These are phyloP conservation scores for Rugalucina vietnamica DNA, from an alignment of 2,888 invertebrate genomes.

Conservation along the genomic window DNA sequence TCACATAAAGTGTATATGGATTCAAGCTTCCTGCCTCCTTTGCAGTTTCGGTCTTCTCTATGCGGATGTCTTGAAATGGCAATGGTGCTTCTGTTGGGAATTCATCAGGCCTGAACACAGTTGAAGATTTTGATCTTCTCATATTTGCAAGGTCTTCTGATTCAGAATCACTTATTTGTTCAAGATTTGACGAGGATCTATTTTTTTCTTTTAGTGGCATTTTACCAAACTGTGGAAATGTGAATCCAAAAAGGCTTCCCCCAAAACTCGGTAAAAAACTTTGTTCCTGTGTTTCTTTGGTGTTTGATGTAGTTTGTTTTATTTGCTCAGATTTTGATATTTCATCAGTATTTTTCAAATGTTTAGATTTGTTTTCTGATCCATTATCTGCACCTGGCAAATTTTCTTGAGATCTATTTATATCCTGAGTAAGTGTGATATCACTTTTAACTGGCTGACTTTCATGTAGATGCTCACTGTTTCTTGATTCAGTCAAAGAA, in stretches of 20 bases:
- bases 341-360: too few relatives aligned
- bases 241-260: background rate
- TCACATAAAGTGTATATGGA: constrained; percentile 73
- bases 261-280: background rate
- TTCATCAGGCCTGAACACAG: background rate
- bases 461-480: too few relatives aligned
- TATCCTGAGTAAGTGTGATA: too few relatives aligned
- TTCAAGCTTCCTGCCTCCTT: constrained; percentile 68
- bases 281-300: background rate
- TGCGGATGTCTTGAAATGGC: constrained; percentile 62
- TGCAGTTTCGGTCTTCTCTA: constrained; percentile 67
- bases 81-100: constrained; percentile 3
- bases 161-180: background rate
- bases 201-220: background rate
- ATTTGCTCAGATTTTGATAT: too few relatives aligned
- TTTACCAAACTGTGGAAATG: background rate
- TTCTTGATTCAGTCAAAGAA: too few relatives aligned
- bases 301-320: background rate
- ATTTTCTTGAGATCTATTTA: too few relatives aligned
- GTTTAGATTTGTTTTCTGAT: too few relatives aligned
- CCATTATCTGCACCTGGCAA: too few relatives aligned
- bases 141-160: background rate
- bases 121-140: constrained; percentile 2
- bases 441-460: too few relatives aligned
- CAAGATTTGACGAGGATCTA: background rate